Base-by-base conservation (phyloP, 2,797 vertebrate species). In the Xenentodon cancila region DNA sequence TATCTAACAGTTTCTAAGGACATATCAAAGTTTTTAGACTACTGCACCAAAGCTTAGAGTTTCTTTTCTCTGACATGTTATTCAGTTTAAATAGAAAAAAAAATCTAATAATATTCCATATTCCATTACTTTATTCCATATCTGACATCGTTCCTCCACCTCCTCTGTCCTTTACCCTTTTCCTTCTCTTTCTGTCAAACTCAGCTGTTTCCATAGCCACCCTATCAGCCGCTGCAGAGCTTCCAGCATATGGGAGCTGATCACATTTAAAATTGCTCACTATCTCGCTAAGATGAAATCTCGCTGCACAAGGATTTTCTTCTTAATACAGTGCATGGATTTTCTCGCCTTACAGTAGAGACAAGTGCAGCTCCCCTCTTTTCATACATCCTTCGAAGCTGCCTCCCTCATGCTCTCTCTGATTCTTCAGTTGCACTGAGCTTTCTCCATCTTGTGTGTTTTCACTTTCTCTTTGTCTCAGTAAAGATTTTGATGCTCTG, bases 171-270 rank as follows among this genome's bases (percentile, higher is more conserved):
- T 68, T 65, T 58, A 54, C 60, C 34, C 34, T 37, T 37, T 37
- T 13, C 20, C 21, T 5, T 53, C 37, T 42, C 34, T 47, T 42
- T 68, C 11, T 42, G 18, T 61, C 20, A 43, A 1, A 42, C 18
- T 59, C 9, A 16, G 19, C 34, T 43, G 76, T 83, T 86, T 61
- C 88, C 85, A 79, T 76, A 64, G 77, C 22, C 71, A 75, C 70
- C 12, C 56, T 71, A 62, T 81, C 60, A 77, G 25, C 59, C 75
- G 51, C 59, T 43, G 49, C 53, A 57, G 66, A 71, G 68, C 71
- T 68, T 61, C 59, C 63, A 68, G 53, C 64, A 30, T 51, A 70
- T 54, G 9, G 50, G 42, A 66, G 62, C 55, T 62, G 68, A 71
- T 75, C 50, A 50, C 7, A 17, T 75, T 55, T 59, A 77, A 76